phyloP scores from a whole-genome alignment of 1,140 invertebrate species.

The Tetranychus cinnabarinus region DNA sequence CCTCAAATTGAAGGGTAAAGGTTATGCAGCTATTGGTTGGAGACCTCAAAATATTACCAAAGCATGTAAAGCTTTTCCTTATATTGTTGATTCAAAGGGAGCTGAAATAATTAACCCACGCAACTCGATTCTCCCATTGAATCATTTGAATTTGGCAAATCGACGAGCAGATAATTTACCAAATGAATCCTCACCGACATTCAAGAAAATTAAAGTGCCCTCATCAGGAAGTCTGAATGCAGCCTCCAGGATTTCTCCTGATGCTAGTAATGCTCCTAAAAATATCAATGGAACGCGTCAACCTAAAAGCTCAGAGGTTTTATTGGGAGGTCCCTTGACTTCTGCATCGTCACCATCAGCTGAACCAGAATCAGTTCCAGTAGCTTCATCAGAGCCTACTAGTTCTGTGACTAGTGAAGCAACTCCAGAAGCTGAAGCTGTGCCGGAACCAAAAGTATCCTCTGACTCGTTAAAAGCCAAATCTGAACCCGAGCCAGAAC shows the following conservation, averaged over 20 bases:
- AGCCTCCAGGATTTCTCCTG: too few species aligned
- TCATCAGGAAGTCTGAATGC: too few species aligned
- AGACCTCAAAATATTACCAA: conserved; percentile 27
- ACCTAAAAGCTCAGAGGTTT: too few species aligned
- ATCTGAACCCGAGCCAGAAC: background rate
- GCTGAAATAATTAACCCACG: background rate
- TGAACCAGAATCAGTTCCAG: too few species aligned
- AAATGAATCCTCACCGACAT: background rate
- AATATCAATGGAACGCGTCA: too few species aligned
- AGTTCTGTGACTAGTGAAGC: background rate
- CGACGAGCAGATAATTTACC: background rate
- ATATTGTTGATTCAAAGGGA: conserved; percentile 26
- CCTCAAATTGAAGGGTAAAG: conserved; percentile 45
- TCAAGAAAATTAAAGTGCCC: background rate
- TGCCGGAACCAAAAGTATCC: background rate
- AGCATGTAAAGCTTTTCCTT: conserved; percentile 10
- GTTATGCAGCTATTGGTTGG: conserved; percentile 66
- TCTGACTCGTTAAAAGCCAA: background rate
- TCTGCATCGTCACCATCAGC: too few species aligned
- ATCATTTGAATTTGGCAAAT: too few species aligned
- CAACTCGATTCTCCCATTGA: background rate
- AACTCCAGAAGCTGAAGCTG: background rate
- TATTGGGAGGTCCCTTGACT: too few species aligned
- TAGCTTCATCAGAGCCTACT: too few species aligned
- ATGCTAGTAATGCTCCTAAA: too few species aligned